Conservation (phyloP, 2,888 invertebrate genomes). For the Cephus spinipes region DNA sequence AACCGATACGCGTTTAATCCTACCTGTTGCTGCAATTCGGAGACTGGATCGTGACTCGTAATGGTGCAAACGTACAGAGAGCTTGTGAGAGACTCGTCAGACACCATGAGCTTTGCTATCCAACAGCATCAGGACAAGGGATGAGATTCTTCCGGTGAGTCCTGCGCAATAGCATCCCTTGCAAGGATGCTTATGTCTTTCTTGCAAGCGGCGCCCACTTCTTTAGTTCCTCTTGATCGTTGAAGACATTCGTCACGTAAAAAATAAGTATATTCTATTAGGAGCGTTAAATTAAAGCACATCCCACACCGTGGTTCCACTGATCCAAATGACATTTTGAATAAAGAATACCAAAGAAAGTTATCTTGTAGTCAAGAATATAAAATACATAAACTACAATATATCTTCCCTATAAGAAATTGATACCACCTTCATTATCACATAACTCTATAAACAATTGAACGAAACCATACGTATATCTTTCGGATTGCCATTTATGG, state of each 20-base stretch:
- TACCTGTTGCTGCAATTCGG: conserved; percentile 40
- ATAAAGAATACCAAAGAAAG: background rate
- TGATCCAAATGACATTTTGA: background rate
- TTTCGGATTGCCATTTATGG: background rate
- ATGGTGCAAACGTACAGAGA: background rate
- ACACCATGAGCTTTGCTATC: conserved; percentile 8
- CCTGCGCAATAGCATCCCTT: conserved; percentile 50
- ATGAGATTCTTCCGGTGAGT: conserved; percentile 29
- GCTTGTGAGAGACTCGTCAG: background rate
- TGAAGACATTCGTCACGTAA: background rate
- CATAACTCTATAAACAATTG: background rate
- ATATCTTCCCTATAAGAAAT: background rate
- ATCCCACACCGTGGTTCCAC: background rate
- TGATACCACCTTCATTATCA: background rate
- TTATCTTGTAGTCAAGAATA: background rate
- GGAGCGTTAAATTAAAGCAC: background rate
- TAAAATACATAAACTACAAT: background rate
- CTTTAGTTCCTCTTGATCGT: background rate
- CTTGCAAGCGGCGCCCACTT: background rate
- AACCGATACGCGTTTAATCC: conserved; percentile 12
- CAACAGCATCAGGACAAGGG: conserved; percentile 32
- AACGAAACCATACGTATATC: background rate
- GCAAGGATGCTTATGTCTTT: conserved; percentile 10
- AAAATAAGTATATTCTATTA: background rate
- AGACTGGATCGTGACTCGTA: conserved; percentile 30